Evolutionary conservation across 2,113 vertebrate genomes (phyloP).

Genomic region (Lamprotornis superbus): DNA sequence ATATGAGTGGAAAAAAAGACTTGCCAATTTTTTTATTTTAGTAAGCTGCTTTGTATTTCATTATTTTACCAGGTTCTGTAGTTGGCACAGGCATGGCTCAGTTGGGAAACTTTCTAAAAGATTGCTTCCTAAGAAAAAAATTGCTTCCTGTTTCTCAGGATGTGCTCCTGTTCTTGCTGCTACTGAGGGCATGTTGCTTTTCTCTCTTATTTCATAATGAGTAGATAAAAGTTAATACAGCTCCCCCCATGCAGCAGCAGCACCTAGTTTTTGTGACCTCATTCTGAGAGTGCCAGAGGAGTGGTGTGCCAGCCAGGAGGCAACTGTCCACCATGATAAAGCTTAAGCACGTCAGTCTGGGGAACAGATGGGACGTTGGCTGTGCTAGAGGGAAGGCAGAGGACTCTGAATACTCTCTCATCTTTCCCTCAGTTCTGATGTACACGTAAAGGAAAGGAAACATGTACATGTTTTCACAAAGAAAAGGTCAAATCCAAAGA

Average conservation of each 20-base stretch:
- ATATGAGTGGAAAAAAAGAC: not conserved
- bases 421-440: not conserved
- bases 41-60: not conserved
- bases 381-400: not conserved
- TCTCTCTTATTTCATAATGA: not conserved
- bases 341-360: not conserved
- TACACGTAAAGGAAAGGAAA: not conserved
- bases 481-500: not conserved
- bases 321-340: conserved; percentile 7
- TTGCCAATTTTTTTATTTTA: not conserved
- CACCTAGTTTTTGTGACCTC: not conserved
- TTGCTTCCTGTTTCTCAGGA: not conserved
- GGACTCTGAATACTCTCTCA: not conserved
- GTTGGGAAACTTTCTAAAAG: not conserved
- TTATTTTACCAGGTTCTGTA: not conserved
- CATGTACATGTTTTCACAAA: not conserved
- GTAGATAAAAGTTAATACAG: not conserved
- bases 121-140: not conserved
- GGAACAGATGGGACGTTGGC: not conserved
- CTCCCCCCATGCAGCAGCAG: not conserved
- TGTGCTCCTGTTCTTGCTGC: not conserved
- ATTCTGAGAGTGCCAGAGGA: not conserved
- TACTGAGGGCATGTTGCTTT: not conserved
- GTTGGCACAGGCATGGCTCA: not conserved
- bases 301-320: not conserved